Conservation (phyloP, 2,888 invertebrate genomes). For the Steinernema hermaphroditum region DNA sequence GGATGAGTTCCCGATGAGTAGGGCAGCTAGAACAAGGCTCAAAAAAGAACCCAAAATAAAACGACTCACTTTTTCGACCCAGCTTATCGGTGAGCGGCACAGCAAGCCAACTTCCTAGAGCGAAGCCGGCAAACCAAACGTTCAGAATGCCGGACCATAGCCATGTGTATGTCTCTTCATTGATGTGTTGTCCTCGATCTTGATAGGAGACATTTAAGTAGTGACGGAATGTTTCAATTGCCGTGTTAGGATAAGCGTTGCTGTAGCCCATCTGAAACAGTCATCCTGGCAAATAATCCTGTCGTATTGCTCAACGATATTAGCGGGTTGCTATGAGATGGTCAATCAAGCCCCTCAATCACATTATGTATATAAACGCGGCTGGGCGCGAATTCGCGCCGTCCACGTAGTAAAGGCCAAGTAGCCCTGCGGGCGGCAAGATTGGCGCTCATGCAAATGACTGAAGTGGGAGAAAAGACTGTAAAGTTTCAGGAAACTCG, state of each 20-base stretch:
- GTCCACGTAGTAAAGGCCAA: too few relatives aligned
- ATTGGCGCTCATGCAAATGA: too few relatives aligned
- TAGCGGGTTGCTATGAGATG: neutral
- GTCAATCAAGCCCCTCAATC: too few relatives aligned
- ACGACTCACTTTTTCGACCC: conserved; percentile 55
- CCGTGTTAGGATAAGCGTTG: conserved; percentile 58
- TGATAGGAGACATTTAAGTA: conserved; percentile 42
- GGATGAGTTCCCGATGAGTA: conserved; percentile 38
- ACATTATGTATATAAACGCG: too few relatives aligned
- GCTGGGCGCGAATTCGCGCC: too few relatives aligned
- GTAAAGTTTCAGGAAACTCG: too few relatives aligned
- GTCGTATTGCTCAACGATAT: conserved; percentile 11
- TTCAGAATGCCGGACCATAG: conserved; percentile 57
- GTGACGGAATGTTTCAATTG: conserved; percentile 46
- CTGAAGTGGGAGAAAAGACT: too few relatives aligned
- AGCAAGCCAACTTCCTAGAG: conserved; percentile 51
- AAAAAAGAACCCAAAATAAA: neutral
- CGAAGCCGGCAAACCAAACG: conserved; percentile 57
- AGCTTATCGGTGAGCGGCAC: conserved; percentile 53
- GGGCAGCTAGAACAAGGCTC: conserved; percentile 32
- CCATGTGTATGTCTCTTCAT: conserved; percentile 51
- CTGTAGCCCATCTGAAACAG: conserved; percentile 57
- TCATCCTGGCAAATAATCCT: too few relatives aligned
- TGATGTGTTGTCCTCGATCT: conserved; percentile 26
- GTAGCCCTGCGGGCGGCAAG: too few relatives aligned